Conservation (phyloP, 2,888 invertebrate genomes). For the Hoplodrina blanda region DNA sequence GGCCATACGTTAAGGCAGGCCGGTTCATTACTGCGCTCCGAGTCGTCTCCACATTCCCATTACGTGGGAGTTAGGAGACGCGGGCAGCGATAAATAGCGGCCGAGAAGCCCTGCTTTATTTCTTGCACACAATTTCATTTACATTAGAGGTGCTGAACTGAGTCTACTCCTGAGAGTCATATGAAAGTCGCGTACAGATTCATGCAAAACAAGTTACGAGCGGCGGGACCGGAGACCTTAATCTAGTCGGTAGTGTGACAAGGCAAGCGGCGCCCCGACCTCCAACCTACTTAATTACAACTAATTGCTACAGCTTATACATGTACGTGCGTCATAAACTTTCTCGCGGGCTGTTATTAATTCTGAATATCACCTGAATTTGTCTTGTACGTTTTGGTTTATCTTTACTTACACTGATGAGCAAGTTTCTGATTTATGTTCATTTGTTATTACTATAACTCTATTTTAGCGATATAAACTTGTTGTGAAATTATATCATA, state of each 20-base stretch:
- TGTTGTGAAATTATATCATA: constrained; percentile 19
- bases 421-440: constrained; percentile 57
- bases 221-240: constrained; percentile 82
- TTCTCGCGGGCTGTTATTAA: constrained; percentile 79
- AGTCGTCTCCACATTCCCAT: constrained; percentile 86
- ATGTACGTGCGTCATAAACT: constrained; percentile 85
- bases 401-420: constrained; percentile 53
- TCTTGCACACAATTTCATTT: constrained; percentile 90
- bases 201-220: constrained; percentile 88
- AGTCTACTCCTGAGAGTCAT: constrained; percentile 85
- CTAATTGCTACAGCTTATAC: constrained; percentile 87
- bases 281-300: constrained; percentile 87
- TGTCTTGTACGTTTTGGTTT: constrained; percentile 68
- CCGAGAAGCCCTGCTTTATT: constrained; percentile 87
- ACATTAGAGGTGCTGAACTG: constrained; percentile 88
- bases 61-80: constrained; percentile 88
- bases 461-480: constrained; percentile 15
- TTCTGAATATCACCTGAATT: constrained; percentile 77
- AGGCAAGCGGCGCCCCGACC: constrained; percentile 76
- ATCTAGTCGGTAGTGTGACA: constrained; percentile 84
- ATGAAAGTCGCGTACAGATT: constrained; percentile 87
- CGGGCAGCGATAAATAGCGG: constrained; percentile 87
- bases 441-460: constrained; percentile 40
- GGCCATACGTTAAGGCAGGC: constrained; percentile 86
- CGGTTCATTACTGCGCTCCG: constrained; percentile 85